These are phyloP conservation scores for Eriosoma lanigerum DNA, from an alignment of 1,140 invertebrate species.

Conservation along the genomic window DNA sequence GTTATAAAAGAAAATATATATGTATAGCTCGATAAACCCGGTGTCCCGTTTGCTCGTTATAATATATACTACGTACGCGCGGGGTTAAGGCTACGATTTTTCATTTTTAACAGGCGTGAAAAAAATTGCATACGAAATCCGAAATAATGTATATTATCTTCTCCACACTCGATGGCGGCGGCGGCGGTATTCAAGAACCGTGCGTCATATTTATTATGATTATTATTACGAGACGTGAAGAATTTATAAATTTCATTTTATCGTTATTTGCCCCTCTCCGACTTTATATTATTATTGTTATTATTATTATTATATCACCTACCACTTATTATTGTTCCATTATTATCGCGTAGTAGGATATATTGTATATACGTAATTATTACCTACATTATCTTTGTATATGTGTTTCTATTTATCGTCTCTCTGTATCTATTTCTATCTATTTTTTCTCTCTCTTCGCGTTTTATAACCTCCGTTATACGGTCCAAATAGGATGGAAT, in stretches of 20 bases:
- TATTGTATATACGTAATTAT: too few species aligned
- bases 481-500: too few species aligned
- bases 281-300: neutral
- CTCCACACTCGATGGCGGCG: neutral
- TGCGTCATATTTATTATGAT: neutral
- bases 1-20: conserved; percentile 20
- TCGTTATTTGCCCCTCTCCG: neutral
- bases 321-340: neutral
- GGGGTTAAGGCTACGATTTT: conserved; percentile 19
- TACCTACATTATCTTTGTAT: too few species aligned
- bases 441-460: too few species aligned
- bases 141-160: conserved; percentile 23
- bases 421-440: too few species aligned
- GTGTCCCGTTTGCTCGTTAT: conserved; percentile 24
- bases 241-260: conserved; percentile 36
- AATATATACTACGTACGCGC: too few species aligned
- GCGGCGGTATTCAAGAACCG: neutral
- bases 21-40: conserved; percentile 7
- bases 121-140: conserved; percentile 39
- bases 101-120: conserved; percentile 50
- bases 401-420: too few species aligned
- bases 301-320: neutral
- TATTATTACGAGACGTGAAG: conserved; percentile 25
- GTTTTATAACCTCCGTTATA: too few species aligned
- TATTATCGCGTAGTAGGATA: too few species aligned